Evolutionary conservation across 2,888 invertebrate species (phyloP).

Genomic region (Epirrita christyi): DNA sequence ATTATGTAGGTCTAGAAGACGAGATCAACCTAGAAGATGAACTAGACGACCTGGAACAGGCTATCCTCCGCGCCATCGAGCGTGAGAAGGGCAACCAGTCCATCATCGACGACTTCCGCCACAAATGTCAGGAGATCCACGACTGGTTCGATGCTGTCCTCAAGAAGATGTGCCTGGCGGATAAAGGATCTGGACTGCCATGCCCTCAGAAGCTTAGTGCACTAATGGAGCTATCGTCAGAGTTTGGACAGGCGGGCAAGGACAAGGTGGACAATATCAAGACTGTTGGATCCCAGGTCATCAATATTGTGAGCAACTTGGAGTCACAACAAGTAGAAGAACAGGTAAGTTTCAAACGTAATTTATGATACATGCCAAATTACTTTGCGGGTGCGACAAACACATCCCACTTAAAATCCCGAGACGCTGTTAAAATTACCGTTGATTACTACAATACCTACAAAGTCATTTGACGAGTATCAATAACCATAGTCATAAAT

Average conservation of each 20-base stretch:
- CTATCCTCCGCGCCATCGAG: conserved; percentile 88
- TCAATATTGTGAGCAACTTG: conserved; percentile 92
- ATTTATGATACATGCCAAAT: not conserved
- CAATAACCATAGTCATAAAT: too few relatives aligned
- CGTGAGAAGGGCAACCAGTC: conserved; percentile 91
- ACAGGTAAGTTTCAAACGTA: conserved; percentile 78
- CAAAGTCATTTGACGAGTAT: too few relatives aligned
- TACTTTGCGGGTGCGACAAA: not conserved
- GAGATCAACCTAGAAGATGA: conserved; percentile 89
- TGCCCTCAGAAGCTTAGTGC: conserved; percentile 92
- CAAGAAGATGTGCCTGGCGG: conserved; percentile 92
- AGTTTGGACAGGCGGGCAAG: conserved; percentile 90
- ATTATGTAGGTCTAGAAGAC: conserved; percentile 82
- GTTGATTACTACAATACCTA: too few relatives aligned
- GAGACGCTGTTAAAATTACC: too few relatives aligned
- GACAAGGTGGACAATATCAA: conserved; percentile 89
- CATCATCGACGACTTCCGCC: conserved; percentile 91
- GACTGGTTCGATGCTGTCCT: conserved; percentile 92
- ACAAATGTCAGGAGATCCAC: conserved; percentile 89
- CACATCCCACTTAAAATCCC: not conserved
- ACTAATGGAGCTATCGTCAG: conserved; percentile 88
- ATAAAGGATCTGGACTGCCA: conserved; percentile 92
- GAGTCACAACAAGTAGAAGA: conserved; percentile 96
- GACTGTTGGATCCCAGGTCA: conserved; percentile 88
- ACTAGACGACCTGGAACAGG: conserved; percentile 88